A percentile compares a stretch with the other conserved stretches of the same genome.
Conservation (phyloP, 2,888 invertebrate species). For the Leucophora obtusa region DNA sequence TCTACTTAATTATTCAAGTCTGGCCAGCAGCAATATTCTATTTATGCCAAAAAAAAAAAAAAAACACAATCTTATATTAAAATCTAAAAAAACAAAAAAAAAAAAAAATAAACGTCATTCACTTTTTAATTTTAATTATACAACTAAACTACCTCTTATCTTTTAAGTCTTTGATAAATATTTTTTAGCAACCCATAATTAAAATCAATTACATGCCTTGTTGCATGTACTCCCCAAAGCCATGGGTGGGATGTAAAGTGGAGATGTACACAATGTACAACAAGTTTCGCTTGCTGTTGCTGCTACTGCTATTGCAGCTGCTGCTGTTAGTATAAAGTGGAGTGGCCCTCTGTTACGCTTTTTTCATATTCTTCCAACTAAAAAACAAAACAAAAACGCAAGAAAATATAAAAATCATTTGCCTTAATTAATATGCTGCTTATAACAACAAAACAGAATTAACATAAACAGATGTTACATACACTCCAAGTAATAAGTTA, state of each 20-base stretch:
- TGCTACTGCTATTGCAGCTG: not conserved
- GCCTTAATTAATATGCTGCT: conserved; percentile 50
- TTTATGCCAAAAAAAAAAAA: not conserved
- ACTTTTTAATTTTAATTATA: not conserved
- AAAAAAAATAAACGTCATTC: not conserved
- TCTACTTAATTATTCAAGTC: too few relatives aligned
- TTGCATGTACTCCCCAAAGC: conserved; percentile 55
- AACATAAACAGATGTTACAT: conserved; percentile 25
- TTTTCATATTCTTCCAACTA: conserved; percentile 18
- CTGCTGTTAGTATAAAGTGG: conserved; percentile 4
- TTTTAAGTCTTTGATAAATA: not conserved
- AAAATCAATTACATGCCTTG: conserved; percentile 62
- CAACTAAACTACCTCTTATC: conserved; percentile 3
- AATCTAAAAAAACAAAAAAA: not conserved
- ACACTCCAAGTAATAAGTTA: too few relatives aligned
- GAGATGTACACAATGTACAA: conserved; percentile 39
- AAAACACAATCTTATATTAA: not conserved
- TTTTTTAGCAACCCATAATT: conserved; percentile 45
- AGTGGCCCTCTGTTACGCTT: conserved; percentile 28
- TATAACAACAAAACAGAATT: conserved; percentile 10
- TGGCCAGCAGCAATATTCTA: not conserved
- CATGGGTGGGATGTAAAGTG: conserved; percentile 42
- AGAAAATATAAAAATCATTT: conserved; percentile 26
- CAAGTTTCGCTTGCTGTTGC: conserved; percentile 11
- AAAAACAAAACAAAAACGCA: not conserved